Base-by-base conservation (phyloP, 2,888 invertebrate genomes). In the Eilema sororculum region DNA sequence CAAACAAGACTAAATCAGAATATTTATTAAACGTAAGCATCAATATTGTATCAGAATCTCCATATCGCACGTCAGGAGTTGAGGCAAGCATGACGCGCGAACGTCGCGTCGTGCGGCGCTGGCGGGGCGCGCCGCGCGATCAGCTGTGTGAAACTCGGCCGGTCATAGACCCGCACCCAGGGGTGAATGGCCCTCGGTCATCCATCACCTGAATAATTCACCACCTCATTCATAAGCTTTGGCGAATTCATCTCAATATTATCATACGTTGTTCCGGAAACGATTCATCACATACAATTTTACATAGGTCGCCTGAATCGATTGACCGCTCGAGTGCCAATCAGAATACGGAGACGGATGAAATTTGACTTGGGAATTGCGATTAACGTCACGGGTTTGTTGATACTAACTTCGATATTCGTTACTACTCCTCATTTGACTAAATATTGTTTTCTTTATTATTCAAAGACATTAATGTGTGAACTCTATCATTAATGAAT, bases 111-210 rank as follows among this genome's bases (percentile, higher is more conserved):
- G 30, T n/a, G 69, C 59, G 72, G 72, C 73, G 66, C 71, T 59
- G 73, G 74, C 73, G 66, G 72, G 72, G 75, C 70, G 61, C 28
- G 28, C 28, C 28, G 28, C 28, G 28, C 88, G 92, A 93, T 94
- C 94, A 94, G 94, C 93, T 95, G 94, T 83, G 82, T 84, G 86
- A 87, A 93, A 91, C 90, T 93, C 90, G 93, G 93, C 85, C 93
- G 95, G 94, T 94, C 94, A 87, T 79, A 91, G 93, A 92, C 94
- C 93, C 85, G 79, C 78, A 72, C 67, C 72, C 77, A 60, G 80
- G 89, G 94, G 91, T 93, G 87, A 93, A 93, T 86, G 93, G 86
- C 91, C 81, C 87, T 67, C 73, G 66, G 74, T 78, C 86, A 90
- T 88, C 86, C 87, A 89, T 90, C 93, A 92, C 90, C 90, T 92